A percentile compares a stretch with the other conserved stretches of the same genome.
Conservation (phyloP, 2,797 vertebrate genomes). For the Diplodus sargus region DNA sequence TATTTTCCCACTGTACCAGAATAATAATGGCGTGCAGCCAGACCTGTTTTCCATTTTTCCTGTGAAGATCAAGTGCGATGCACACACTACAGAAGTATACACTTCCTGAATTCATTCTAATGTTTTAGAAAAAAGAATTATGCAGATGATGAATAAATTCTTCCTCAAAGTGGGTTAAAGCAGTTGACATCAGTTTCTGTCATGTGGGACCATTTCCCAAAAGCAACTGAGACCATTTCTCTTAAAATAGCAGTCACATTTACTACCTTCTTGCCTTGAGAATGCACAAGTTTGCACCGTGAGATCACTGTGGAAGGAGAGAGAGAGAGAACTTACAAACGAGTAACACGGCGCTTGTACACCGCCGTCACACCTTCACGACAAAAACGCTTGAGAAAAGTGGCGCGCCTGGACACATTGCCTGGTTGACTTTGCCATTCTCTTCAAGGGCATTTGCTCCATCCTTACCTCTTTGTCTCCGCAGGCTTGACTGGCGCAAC, state of each 20-base stretch:
- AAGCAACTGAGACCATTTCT: constrained; percentile 18
- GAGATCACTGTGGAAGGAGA: constrained; percentile 10
- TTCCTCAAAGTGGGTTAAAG: constrained; percentile 54
- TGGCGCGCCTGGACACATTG: constrained; percentile 47
- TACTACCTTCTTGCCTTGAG: not conserved
- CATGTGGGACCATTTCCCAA: constrained; percentile 17
- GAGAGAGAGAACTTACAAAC: constrained; percentile 42
- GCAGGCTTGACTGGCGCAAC: constrained; percentile 71
- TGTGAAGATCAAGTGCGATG: no score
- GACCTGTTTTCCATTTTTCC: no score
- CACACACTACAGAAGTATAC: not conserved
- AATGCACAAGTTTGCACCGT: not conserved
- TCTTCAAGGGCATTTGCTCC: constrained; percentile 78
- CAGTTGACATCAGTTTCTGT: constrained; percentile 14
- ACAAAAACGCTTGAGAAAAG: constrained; percentile 41
- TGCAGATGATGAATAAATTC: constrained; percentile 31
- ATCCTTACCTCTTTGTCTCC: constrained; percentile 68
- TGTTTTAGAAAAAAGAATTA: not conserved
- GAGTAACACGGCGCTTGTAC: constrained; percentile 48
- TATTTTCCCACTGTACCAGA: no score
- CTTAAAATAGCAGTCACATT: constrained; percentile 16
- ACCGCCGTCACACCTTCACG: constrained; percentile 16
- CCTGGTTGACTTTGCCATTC: constrained; percentile 71
- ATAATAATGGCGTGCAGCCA: no score
- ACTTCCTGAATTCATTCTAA: constrained; percentile 6